These are phyloP conservation scores for Urophycis tenuis DNA, from an alignment of 2,797 vertebrate genomes.

Conservation along the genomic window DNA sequence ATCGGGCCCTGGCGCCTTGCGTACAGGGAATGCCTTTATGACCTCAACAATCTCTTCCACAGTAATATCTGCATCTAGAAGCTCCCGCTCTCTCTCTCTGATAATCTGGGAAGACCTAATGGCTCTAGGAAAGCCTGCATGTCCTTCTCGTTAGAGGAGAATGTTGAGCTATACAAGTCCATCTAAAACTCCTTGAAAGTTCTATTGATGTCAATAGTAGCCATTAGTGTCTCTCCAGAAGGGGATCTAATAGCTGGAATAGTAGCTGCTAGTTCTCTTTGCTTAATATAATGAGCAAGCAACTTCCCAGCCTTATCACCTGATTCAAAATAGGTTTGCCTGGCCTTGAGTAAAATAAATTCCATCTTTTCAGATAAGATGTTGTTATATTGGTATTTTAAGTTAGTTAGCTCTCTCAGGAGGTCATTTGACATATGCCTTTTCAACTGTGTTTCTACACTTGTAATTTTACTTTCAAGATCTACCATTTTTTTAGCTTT, in stretches of 20 bases:
- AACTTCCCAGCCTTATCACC: constrained; percentile 14
- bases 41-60: neutral
- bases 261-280: constrained; percentile 6
- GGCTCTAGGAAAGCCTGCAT: neutral
- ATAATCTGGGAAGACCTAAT: constrained; percentile 9
- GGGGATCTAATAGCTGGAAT: constrained; percentile 8
- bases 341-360: constrained; percentile 9
- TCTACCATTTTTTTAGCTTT: too few relatives aligned
- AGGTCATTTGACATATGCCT: neutral
- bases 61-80: neutral
- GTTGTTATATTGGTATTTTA: constrained; percentile 17
- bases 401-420: constrained; percentile 1
- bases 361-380: constrained; percentile 16
- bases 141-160: constrained; percentile 6
- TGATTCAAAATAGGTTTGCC: constrained; percentile 23
- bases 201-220: constrained; percentile 9
- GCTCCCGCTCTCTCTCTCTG: neutral
- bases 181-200: constrained; percentile 6
- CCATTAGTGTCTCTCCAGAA: neutral
- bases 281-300: constrained; percentile 7
- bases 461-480: too few relatives aligned
- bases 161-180: neutral
- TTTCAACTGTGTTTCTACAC: too few relatives aligned
- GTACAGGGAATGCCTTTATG: neutral
- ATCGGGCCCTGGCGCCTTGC: neutral